Conservation (phyloP, 2,888 invertebrate genomes). For the Brachylomia viminalis region DNA sequence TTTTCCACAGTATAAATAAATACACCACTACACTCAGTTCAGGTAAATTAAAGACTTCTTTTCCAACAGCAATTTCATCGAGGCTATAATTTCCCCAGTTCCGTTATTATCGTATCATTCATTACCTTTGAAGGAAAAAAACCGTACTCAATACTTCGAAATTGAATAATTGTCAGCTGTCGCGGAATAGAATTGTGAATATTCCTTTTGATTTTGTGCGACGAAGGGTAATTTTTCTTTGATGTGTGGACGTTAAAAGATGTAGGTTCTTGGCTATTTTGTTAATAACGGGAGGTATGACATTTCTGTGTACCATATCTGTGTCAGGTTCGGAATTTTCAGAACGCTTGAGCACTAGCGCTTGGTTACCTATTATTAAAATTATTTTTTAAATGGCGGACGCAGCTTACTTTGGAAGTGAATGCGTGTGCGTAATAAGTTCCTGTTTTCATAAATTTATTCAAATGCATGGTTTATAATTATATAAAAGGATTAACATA, state of each 20-base stretch:
- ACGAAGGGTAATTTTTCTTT: conserved; percentile 36
- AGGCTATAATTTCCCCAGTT: conserved; percentile 19
- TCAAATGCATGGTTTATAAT: too few relatives aligned
- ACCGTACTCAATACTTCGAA: conserved; percentile 7
- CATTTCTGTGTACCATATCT: conserved; percentile 7
- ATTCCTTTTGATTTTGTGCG: conserved; percentile 42
- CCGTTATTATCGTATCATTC: conserved; percentile 4
- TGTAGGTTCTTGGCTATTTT: conserved; percentile 8
- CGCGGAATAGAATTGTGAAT: conserved; percentile 23
- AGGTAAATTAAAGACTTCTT: neutral
- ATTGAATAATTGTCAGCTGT: conserved; percentile 29
- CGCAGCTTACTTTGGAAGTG: too few relatives aligned
- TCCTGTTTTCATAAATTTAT: too few relatives aligned
- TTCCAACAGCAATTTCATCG: conserved; percentile 9
- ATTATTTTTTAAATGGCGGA: too few relatives aligned
- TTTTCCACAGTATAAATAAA: neutral
- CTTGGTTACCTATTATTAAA: neutral
- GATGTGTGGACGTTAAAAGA: neutral
- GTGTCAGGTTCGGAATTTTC: neutral
- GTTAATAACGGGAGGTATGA: conserved; percentile 1
- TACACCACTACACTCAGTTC: neutral
- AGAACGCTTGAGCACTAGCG: neutral
- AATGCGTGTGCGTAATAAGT: neutral
- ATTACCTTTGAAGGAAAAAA: conserved; percentile 19
- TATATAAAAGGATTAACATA: neutral